These are phyloP conservation scores for Poecile atricapillus DNA, from an alignment of 2,113 vertebrate species.

Conservation along the genomic window DNA sequence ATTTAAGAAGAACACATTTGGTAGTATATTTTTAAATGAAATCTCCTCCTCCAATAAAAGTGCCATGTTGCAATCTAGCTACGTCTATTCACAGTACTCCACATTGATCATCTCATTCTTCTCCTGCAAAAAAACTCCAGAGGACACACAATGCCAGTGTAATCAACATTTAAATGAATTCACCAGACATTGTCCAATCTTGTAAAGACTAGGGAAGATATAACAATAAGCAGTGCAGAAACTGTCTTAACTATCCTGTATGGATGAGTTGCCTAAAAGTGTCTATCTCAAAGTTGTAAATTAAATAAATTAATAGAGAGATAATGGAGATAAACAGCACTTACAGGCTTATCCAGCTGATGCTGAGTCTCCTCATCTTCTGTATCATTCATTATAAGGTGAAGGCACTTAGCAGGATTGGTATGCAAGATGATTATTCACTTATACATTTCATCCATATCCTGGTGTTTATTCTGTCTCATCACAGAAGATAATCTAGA, in stretches of 20 bases:
- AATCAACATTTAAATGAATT: constrained; percentile 56
- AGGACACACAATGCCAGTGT: constrained; percentile 27
- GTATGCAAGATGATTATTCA: background rate
- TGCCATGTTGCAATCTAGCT: constrained; percentile 51
- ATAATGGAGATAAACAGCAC: background rate
- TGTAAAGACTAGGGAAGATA: constrained; percentile 9
- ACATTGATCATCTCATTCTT: constrained; percentile 69
- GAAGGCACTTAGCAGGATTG: background rate
- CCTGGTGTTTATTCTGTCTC: background rate
- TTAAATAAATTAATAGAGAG: background rate
- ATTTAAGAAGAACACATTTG: constrained; percentile 50
- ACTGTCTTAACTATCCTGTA: background rate
- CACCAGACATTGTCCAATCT: constrained; percentile 31
- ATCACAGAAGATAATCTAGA: background rate
- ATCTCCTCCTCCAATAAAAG: constrained; percentile 58
- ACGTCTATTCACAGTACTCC: constrained; percentile 60
- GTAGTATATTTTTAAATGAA: constrained; percentile 55
- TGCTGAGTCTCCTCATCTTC: background rate
- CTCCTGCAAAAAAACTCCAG: constrained; percentile 2
- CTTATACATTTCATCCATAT: background rate
- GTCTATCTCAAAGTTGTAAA: background rate
- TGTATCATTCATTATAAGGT: background rate
- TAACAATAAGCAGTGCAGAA: background rate
- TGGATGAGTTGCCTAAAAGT: background rate
- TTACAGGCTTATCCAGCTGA: background rate